Conservation (phyloP, 2,113 vertebrate genomes). For the Ranitomeya imitator region DNA sequence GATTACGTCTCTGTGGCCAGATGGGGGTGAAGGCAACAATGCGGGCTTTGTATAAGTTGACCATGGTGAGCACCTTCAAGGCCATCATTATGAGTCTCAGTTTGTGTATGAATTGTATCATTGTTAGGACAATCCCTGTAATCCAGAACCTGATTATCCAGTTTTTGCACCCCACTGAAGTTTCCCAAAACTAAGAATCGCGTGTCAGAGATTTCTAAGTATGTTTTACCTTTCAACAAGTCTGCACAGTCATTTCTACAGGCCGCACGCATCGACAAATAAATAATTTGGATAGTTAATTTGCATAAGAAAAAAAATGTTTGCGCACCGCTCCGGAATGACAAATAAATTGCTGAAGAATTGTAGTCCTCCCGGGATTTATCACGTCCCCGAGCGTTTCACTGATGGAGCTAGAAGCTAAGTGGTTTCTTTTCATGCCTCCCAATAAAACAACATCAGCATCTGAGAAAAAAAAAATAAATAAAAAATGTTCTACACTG, state of each 20-base stretch:
- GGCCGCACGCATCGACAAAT: neutral
- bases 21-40: neutral
- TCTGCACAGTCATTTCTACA: neutral
- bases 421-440: slow-evolving; percentile 17
- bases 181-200: no score
- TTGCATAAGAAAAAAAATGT: neutral
- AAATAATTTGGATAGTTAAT: slow-evolving; percentile 1
- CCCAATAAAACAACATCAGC: slow-evolving; percentile 7
- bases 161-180: neutral
- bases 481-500: neutral
- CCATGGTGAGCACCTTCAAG: no score
- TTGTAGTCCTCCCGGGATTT: neutral
- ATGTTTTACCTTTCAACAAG: neutral
- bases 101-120: neutral
- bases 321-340: neutral
- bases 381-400: neutral
- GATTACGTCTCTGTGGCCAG: no score
- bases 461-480: neutral
- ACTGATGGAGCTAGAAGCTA: neutral
- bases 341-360: slow-evolving; percentile 30
- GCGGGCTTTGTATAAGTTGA: neutral
- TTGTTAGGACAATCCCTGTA: neutral
- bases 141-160: neutral
- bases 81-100: no score
- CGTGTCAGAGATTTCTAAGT: neutral